Percentiles rank a stretch among this genome's conserved stretches.
Conservation (phyloP, 2,113 vertebrate genomes). For the Corythaixoides concolor region DNA sequence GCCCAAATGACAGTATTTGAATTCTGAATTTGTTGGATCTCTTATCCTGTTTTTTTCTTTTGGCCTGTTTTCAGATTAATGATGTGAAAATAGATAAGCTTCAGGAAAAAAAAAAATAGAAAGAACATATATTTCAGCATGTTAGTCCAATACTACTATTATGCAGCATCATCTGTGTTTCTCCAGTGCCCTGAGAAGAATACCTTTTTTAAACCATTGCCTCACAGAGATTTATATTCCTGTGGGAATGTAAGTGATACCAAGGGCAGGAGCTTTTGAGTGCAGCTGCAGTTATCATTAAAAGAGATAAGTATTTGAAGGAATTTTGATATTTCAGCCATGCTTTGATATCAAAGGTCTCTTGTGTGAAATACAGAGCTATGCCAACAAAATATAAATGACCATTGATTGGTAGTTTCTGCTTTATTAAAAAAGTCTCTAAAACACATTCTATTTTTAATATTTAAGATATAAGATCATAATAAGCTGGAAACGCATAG, state of each 20-base stretch:
- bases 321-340: slow-evolving; percentile 19
- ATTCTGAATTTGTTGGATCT: not conserved
- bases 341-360: not conserved
- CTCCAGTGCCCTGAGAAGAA: not conserved
- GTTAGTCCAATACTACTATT: not conserved
- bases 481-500: not conserved
- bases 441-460: not conserved
- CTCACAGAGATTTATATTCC: slow-evolving; percentile 13
- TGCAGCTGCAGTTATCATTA: slow-evolving; percentile 22
- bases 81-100: not conserved
- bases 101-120: not conserved
- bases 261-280: not conserved
- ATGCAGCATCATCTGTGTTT: not conserved
- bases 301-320: not conserved
- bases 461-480: not conserved
- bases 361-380: not conserved
- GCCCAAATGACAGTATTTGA: not conserved
- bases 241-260: slow-evolving; percentile 2
- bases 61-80: not conserved
- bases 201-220: not conserved
- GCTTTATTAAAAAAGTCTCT: not conserved
- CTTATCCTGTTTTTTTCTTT: not conserved
- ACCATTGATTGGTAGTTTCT: not conserved
- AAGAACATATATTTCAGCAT: not conserved
- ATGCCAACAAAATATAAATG: not conserved